phyloP scores from a whole-genome alignment of 2,888 invertebrate species.

The Anthophora plumipes region DNA sequence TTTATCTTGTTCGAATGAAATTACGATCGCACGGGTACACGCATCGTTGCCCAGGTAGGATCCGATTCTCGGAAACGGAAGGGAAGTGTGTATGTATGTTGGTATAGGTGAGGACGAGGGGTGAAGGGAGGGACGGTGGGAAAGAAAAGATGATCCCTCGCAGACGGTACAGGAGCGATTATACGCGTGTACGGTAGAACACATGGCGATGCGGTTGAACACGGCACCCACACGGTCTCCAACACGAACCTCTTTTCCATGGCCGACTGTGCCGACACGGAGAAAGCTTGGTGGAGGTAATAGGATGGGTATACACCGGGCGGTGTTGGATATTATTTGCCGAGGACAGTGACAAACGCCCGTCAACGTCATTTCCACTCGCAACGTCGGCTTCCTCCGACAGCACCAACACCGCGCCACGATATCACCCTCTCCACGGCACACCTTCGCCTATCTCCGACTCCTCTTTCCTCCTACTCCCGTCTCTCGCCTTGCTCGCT shows the following conservation, averaged over 20 bases:
- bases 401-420: conserved; percentile 42
- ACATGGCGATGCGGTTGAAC: neutral
- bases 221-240: neutral
- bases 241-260: conserved; percentile 45
- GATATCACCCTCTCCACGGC: conserved; percentile 50
- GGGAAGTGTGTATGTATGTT: too few relatives aligned
- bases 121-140: too few relatives aligned
- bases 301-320: conserved; percentile 70
- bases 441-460: conserved; percentile 52
- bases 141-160: conserved; percentile 70
- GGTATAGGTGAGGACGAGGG: too few relatives aligned
- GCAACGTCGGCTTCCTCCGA: conserved; percentile 72
- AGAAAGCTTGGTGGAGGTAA: conserved; percentile 66
- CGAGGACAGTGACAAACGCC: conserved; percentile 84
- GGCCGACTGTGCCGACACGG: conserved; percentile 43
- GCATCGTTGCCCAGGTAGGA: too few relatives aligned
- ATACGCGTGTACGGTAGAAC: conserved; percentile 31
- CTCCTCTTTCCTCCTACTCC: conserved; percentile 34
- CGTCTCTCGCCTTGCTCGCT: conserved; percentile 58
- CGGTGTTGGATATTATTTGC: conserved; percentile 82
- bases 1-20: too few relatives aligned
- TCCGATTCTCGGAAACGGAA: too few relatives aligned
- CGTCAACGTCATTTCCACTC: conserved; percentile 83
- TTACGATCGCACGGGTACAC: too few relatives aligned
- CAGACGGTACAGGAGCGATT: conserved; percentile 32